These are phyloP conservation scores for Oophaga pumilio DNA, from an alignment of 2,113 vertebrate species.

Conservation along the genomic window DNA sequence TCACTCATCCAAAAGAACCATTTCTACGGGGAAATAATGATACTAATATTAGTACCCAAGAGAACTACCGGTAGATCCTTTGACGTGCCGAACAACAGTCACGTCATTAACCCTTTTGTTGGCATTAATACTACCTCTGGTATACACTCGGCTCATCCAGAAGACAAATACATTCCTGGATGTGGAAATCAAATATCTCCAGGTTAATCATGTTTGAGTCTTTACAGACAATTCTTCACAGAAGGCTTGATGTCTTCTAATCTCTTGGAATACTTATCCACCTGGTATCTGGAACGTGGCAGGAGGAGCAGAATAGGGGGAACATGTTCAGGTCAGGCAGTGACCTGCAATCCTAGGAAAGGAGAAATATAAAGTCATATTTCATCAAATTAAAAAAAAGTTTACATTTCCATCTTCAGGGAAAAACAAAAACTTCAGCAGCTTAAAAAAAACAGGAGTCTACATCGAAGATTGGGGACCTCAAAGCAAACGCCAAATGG, in stretches of 20 bases:
- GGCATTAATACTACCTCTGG: slow-evolving; percentile 5
- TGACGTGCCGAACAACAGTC: slow-evolving; percentile 2
- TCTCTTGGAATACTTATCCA: slow-evolving; percentile 12
- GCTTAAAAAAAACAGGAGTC: too few species aligned
- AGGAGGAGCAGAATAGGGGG: slow-evolving; percentile 14
- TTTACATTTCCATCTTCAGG: too few species aligned
- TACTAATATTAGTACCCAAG: neutral
- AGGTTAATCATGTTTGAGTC: slow-evolving; percentile 13
- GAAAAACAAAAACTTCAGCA: too few species aligned
- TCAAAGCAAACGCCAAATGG: too few species aligned
- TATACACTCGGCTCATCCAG: slow-evolving; percentile 13
- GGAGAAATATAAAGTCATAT: neutral
- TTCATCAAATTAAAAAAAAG: neutral
- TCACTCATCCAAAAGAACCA: slow-evolving; percentile 24
- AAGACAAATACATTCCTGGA: slow-evolving; percentile 38
- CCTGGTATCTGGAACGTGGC: slow-evolving; percentile 8
- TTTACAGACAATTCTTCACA: slow-evolving; percentile 12
- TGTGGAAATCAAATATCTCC: slow-evolving; percentile 6
- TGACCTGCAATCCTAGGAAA: slow-evolving; percentile 15
- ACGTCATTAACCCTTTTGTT: slow-evolving; percentile 44
- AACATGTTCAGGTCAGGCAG: slow-evolving; percentile 25
- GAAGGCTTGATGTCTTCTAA: slow-evolving; percentile 27
- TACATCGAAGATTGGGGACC: too few species aligned
- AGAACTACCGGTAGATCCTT: neutral
- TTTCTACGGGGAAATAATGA: neutral